phyloP scores from a whole-genome alignment of 2,888 invertebrate genomes.

The Caenorhabditis parvicauda region DNA sequence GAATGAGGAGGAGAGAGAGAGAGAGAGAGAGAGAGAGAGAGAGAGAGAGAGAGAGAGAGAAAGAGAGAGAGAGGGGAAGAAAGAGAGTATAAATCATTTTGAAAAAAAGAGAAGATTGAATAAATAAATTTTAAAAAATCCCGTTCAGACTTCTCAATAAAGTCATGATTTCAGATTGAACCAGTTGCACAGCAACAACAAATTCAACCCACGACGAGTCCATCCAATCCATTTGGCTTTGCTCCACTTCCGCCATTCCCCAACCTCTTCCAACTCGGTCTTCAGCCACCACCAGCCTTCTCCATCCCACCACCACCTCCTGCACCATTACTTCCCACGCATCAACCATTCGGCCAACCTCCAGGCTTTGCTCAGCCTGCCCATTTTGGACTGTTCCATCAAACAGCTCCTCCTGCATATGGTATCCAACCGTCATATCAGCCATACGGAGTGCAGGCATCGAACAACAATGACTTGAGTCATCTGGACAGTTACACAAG shows the following conservation, averaged over 20 bases:
- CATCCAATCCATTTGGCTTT: conserved; percentile 17
- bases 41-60: too few relatives aligned
- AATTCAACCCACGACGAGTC: too few relatives aligned
- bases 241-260: conserved; percentile 27
- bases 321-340: conserved; percentile 3
- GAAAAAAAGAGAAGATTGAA: background rate
- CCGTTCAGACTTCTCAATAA: background rate
- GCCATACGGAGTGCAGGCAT: conserved; percentile 9
- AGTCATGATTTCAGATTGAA: conserved; percentile 11
- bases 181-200: conserved; percentile 1
- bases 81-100: too few relatives aligned
- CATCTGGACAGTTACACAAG: conserved; percentile 19
- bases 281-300: conserved; percentile 12
- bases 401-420: conserved; percentile 13
- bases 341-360: too few relatives aligned
- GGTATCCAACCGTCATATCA: conserved; percentile 11
- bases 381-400: too few relatives aligned
- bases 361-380: too few relatives aligned
- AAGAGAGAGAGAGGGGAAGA: too few relatives aligned
- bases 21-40: too few relatives aligned
- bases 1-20: too few relatives aligned
- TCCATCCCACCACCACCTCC: conserved; percentile 14
- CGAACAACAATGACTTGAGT: conserved; percentile 4
- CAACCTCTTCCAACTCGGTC: conserved; percentile 13
- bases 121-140: background rate